Conservation (phyloP, 2,113 vertebrate species). For the Bettongia penicillata region DNA sequence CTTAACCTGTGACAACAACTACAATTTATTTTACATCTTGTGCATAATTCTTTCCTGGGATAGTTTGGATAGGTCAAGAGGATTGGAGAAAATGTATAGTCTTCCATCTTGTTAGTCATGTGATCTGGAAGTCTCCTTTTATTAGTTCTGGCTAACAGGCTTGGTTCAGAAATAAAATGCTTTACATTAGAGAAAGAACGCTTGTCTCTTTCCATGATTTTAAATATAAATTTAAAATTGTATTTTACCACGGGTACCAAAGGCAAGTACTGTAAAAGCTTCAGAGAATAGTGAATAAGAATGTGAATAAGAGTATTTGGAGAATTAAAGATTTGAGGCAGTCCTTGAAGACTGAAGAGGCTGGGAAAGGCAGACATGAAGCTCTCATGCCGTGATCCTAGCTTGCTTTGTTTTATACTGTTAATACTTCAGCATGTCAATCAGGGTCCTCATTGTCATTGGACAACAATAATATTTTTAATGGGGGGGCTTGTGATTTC, state of each 20-base stretch:
- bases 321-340: background rate
- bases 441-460: background rate
- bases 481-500: background rate
- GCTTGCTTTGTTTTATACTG: background rate
- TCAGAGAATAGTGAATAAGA: background rate
- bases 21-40: background rate
- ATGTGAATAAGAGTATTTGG: background rate
- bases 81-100: background rate
- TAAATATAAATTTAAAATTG: background rate
- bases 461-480: background rate
- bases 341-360: background rate
- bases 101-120: background rate
- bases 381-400: background rate
- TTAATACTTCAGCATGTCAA: background rate
- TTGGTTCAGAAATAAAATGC: background rate
- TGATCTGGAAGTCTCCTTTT: background rate
- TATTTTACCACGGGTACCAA: background rate
- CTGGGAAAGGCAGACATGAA: background rate
- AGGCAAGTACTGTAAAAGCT: background rate
- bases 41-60: background rate
- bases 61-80: background rate
- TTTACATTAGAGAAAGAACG: background rate
- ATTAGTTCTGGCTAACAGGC: background rate
- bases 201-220: background rate
- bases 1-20: background rate